Conservation (phyloP, 2,797 vertebrate genomes). For the Fistularia tabacaria region DNA sequence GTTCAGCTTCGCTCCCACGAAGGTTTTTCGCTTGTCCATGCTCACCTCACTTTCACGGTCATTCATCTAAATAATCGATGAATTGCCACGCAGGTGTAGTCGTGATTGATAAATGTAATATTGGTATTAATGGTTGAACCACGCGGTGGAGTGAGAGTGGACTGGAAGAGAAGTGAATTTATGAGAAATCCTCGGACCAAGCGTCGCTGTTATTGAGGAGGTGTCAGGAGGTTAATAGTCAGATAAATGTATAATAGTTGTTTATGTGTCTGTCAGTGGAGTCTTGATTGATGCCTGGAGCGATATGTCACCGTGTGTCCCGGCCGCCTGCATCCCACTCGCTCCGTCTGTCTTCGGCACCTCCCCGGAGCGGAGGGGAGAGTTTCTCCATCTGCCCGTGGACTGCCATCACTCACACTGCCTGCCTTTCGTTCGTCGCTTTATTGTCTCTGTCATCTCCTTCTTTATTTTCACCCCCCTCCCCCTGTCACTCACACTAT, state of each 20-base stretch:
- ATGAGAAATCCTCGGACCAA: no score
- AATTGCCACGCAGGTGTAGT: conserved; percentile 22
- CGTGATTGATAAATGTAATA: conserved; percentile 30
- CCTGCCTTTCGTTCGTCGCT: conserved; percentile 11
- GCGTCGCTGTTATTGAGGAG: conserved; percentile 4
- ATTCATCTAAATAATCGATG: conserved; percentile 45
- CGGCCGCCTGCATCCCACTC: conserved; percentile 3
- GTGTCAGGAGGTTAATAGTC: conserved; percentile 15
- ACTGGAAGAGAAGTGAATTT: no score
- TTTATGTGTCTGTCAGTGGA: conserved; percentile 20
- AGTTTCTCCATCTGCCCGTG: conserved; percentile 39
- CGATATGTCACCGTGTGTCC: conserved; percentile 25
- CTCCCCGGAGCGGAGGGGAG: conserved; percentile 9
- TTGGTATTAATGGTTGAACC: conserved; percentile 17
- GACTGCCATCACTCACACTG: conserved; percentile 29
- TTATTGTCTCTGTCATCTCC: conserved; percentile 43
- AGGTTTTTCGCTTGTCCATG: conserved; percentile 8
- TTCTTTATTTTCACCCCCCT: conserved; percentile 52
- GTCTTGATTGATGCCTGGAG: conserved; percentile 38
- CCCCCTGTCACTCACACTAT: conserved; percentile 41
- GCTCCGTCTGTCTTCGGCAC: conserved; percentile 18
- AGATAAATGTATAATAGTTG: conserved; percentile 29
- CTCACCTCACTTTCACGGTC: conserved; percentile 14
- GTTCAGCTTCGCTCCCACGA: conserved; percentile 12
- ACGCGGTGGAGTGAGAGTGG: no score